Percentiles rank a stretch among this genome's conserved stretches.
Evolutionary conservation across 2,888 invertebrate genomes (phyloP).

Genomic region (Rotaria magnacalcarata): DNA sequence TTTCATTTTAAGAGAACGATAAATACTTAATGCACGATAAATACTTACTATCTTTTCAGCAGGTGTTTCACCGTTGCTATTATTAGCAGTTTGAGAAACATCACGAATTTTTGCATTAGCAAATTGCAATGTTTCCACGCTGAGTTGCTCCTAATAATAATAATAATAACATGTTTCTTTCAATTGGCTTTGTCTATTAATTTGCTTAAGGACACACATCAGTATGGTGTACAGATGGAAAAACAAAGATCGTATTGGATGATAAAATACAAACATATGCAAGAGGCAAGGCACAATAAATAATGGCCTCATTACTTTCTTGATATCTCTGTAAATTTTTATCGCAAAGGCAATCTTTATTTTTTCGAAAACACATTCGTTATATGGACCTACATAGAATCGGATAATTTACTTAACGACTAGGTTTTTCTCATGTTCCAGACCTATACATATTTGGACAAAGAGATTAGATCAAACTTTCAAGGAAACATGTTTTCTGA

Average conservation of each 20-base stretch:
- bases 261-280: background rate
- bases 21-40: background rate
- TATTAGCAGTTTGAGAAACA: conserved; percentile 15
- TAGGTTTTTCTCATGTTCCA: too few species aligned
- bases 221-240: conserved; percentile 1
- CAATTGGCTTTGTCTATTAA: conserved; percentile 22
- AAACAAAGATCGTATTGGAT: background rate
- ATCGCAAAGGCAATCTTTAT: too few species aligned
- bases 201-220: conserved; percentile 8
- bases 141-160: conserved; percentile 14
- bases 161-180: conserved; percentile 5
- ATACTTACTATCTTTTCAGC: conserved; percentile 4
- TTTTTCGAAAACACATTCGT: too few species aligned
- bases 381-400: too few species aligned
- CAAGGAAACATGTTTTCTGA: too few species aligned
- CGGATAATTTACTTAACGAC: too few species aligned
- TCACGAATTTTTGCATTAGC: conserved; percentile 20
- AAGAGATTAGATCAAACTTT: too few species aligned
- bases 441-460: too few species aligned
- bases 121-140: conserved; percentile 33
- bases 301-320: too few species aligned
- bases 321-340: too few species aligned
- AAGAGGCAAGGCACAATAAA: too few species aligned
- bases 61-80: background rate
- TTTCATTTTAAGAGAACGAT: background rate